A percentile compares a stretch with the other conserved stretches of the same genome.
phyloP scores from a whole-genome alignment of 2,888 invertebrate genomes.

The Lissonota sp. region DNA sequence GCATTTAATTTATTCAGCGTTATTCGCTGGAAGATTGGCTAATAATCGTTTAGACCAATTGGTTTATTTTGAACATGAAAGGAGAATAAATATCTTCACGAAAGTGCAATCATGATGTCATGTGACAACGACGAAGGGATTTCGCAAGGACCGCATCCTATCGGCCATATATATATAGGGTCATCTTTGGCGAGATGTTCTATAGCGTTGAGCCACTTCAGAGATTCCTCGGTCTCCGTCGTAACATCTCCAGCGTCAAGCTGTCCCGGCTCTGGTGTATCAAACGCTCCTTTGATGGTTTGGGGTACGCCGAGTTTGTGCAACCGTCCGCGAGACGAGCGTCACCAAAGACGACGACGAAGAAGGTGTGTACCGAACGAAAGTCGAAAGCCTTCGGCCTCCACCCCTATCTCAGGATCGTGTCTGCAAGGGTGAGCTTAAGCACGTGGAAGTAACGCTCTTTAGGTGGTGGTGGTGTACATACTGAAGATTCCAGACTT shows the following conservation, averaged over 20 bases:
- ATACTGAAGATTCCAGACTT: slow-evolving; percentile 58
- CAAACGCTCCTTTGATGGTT: slow-evolving; percentile 67
- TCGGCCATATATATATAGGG: not conserved
- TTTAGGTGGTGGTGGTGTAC: slow-evolving; percentile 54
- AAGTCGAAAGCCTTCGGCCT: slow-evolving; percentile 57
- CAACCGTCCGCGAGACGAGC: slow-evolving; percentile 34
- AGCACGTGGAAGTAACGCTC: slow-evolving; percentile 71
- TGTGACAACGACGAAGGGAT: slow-evolving; percentile 9
- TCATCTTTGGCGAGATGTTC: slow-evolving; percentile 15
- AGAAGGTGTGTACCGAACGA: slow-evolving; percentile 30
- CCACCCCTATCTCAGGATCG: slow-evolving; percentile 33
- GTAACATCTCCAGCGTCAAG: slow-evolving; percentile 13
- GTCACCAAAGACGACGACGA: slow-evolving; percentile 35
- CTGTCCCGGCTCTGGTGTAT: slow-evolving; percentile 46
- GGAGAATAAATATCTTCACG: too few relatives aligned
- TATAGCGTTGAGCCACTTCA: slow-evolving; percentile 19
- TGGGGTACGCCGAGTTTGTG: slow-evolving; percentile 50
- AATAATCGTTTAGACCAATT: too few relatives aligned
- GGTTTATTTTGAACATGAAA: too few relatives aligned
- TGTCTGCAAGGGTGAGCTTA: slow-evolving; percentile 62
- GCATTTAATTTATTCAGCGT: too few relatives aligned
- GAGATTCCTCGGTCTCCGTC: slow-evolving; percentile 37
- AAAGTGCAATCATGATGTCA: not conserved
- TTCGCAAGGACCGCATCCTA: slow-evolving; percentile 13
- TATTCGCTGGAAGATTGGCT: too few relatives aligned